Conservation (phyloP, 1,140 invertebrate species). For the Drosophila oshimai region DNA sequence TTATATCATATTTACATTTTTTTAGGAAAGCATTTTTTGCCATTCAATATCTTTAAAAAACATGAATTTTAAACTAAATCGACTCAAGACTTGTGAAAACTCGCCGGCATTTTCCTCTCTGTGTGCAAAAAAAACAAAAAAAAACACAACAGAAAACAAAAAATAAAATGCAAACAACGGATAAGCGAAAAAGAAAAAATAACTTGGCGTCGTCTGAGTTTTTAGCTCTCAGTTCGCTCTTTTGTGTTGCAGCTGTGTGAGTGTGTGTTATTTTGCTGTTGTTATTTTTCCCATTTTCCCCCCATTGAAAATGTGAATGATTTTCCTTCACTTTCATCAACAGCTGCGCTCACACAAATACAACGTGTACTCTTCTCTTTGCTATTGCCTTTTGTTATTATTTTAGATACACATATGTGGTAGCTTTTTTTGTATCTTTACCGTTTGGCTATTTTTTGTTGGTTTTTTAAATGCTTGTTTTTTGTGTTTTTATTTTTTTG, state of each 20-base stretch:
- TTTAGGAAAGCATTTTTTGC: too few relatives aligned
- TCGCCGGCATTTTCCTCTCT: background rate
- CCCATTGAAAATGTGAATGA: conserved; percentile 59
- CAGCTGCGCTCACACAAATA: conserved; percentile 65
- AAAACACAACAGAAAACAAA: too few relatives aligned
- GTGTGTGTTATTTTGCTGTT: conserved; percentile 21
- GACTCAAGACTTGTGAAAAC: background rate
- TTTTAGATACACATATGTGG: conserved; percentile 40
- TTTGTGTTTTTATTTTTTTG: conserved; percentile 26
- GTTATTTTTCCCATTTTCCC: conserved; percentile 57
- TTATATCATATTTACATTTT: too few relatives aligned
- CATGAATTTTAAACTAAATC: too few relatives aligned
- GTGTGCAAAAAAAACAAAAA: conserved; percentile 22
- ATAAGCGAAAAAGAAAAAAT: conserved; percentile 9
- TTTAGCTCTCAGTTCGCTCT: conserved; percentile 40
- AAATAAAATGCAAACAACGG: conserved; percentile 30
- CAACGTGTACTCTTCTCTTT: conserved; percentile 42
- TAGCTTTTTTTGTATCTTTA: conserved; percentile 63
- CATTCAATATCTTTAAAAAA: too few relatives aligned
- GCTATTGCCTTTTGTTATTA: conserved; percentile 5
- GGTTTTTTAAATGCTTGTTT: conserved; percentile 24
- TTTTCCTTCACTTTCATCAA: conserved; percentile 76
- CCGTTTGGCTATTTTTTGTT: conserved; percentile 43
- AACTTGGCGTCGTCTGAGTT: conserved; percentile 65
- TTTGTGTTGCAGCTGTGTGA: conserved; percentile 40